These are phyloP conservation scores for mouse (Mus musculus) DNA, from an alignment of 2,113 vertebrate species.

Conservation along the genomic window GRCm39 chr5:75958501-75959000, in stretches of 20 bases:
- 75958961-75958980: background rate
- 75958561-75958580: conserved; percentile 80
- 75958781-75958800: background rate
- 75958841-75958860: background rate
- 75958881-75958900: background rate
- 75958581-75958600: conserved; percentile 74
- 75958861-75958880: background rate
- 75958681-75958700: conserved; percentile 69
- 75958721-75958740: background rate
- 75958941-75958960: background rate
- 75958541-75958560: conserved; percentile 83
- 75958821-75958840: background rate
- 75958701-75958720: conserved; percentile 26
- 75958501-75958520: conserved; percentile 86
- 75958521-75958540: conserved; percentile 85
- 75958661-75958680: conserved; percentile 49
- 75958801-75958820: background rate
- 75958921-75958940: too few species aligned
- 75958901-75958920: background rate
- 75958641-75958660: conserved; percentile 53
- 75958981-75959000: background rate
- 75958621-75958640: background rate
- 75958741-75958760: background rate
- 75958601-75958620: conserved; percentile 62
- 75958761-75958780: background rate